These are phyloP conservation scores for Trachops cirrhosus DNA, from an alignment of 2,797 vertebrate species.

Conservation along the genomic window DNA sequence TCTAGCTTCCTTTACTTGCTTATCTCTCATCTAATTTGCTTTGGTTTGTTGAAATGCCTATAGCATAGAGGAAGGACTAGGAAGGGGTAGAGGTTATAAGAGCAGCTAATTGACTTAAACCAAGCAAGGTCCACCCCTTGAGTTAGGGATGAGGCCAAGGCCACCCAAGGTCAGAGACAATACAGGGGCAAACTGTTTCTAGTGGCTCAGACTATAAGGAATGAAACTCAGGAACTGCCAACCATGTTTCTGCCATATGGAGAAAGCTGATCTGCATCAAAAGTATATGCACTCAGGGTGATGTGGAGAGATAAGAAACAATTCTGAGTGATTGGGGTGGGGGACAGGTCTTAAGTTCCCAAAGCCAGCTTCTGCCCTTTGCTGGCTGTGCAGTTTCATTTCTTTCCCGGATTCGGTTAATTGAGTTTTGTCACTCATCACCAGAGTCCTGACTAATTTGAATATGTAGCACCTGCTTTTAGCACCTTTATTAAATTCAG, in stretches of 20 bases:
- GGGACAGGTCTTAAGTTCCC: too few species aligned
- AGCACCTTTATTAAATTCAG: neutral
- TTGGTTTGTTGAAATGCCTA: neutral
- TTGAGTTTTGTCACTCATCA: neutral
- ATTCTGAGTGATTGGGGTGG: neutral
- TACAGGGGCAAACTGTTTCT: neutral
- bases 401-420: neutral
- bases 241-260: neutral
- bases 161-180: neutral
- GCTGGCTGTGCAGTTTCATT: neutral
- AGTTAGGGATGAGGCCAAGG: neutral
- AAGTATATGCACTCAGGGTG: neutral
- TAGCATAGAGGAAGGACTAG: neutral
- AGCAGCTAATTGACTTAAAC: neutral
- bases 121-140: neutral
- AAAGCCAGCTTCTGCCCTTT: neutral
- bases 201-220: neutral
- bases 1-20: neutral
- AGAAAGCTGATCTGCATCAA: neutral
- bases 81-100: neutral
- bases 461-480: neutral
- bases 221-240: neutral
- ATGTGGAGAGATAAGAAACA: neutral
- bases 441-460: neutral
- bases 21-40: neutral